Evolutionary conservation across 2,113 vertebrate species (phyloP).

Genomic region (Prunella himalayana): DNA sequence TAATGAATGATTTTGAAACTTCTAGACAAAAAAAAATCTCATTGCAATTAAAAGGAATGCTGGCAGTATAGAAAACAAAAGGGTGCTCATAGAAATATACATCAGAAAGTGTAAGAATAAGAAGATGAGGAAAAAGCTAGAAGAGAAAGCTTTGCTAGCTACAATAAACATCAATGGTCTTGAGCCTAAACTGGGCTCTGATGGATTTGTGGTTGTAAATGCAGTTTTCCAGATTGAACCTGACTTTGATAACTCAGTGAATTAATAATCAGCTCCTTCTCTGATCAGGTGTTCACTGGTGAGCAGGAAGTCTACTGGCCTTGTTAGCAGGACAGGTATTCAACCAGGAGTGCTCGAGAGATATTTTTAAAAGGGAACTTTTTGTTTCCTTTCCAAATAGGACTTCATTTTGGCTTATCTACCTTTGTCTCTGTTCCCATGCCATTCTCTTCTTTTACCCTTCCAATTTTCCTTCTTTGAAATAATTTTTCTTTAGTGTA

Average conservation of each 20-base stretch:
- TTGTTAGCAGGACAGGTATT: background rate
- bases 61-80: background rate
- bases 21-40: background rate
- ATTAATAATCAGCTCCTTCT: background rate
- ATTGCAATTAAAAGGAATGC: background rate
- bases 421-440: background rate
- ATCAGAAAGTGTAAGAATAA: background rate
- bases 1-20: background rate
- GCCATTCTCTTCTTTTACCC: background rate
- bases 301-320: background rate
- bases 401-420: background rate
- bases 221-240: background rate
- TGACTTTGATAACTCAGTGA: background rate
- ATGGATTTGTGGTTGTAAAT: background rate
- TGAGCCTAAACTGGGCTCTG: background rate
- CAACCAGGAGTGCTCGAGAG: background rate
- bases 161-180: background rate
- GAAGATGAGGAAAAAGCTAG: background rate
- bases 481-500: background rate
- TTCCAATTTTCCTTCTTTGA: slow-evolving; percentile 15
- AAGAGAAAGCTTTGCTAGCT: background rate
- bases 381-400: background rate
- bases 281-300: background rate
- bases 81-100: background rate
- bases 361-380: background rate